Evolutionary conservation across 2,113 vertebrate genomes (phyloP), one percentile per base, ranked within the genome.

Genomic region (Paradoxurus hermaphroditus): DNA sequence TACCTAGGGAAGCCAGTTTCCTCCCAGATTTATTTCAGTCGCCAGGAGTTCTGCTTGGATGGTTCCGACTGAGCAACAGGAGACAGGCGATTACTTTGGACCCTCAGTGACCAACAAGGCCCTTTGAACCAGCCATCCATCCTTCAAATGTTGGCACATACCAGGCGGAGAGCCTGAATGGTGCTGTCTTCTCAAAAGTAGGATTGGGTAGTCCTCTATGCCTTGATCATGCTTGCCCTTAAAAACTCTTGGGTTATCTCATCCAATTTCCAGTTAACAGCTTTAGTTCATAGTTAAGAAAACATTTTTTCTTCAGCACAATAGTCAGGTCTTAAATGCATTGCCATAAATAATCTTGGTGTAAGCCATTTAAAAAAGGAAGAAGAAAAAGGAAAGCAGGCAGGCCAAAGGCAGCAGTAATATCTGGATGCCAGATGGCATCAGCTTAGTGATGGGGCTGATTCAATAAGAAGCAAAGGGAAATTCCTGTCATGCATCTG

Each of bases 391-490:
- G 56, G 75, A 83, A 90, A 53, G 16, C 65, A 95, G 90, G 65
- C 23, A n/a, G 90, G 27, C 63, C 68, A 39, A 92, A 78, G 94
- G 97, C 98, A 99, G 98, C 86, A 97, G 97, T 97, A 98, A 97
- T 99, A 99, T 99, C 99, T 99, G 99, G 98, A 97, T 98, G 97
- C 98, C 99, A 99, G 98, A 99, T 99, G 99, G 97, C 97, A 98
- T 97, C 92, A 97, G 98, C 93, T 13, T 97, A 98, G 94, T 87
- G 97, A 98, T 98, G 97, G 82, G 79, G 96, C 92, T 46, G 68
- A 65, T 98, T 98, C 91, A 91, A 88, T 90, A 51, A 98, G 98
- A 98, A 97, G 96, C 46, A 92, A 93, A 98, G 94, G 98, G 97
- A 99, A 98, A 99, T 99, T 99, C 98, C 98, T 99, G 95, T 70